Conservation (phyloP, 2,113 vertebrate species). For the Semicossyphus pulcher region DNA sequence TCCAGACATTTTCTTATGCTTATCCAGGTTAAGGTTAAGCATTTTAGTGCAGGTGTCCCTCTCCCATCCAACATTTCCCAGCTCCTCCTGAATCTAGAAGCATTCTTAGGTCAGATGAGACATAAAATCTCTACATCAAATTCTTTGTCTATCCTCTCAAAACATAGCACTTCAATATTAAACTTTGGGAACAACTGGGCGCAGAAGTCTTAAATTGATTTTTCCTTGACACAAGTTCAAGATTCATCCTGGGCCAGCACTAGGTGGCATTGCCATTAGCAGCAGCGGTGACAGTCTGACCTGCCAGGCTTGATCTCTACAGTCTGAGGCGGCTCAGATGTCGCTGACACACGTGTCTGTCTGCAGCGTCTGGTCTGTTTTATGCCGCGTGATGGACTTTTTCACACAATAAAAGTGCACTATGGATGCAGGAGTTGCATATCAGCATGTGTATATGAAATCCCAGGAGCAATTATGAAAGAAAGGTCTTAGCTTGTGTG, state of each 20-base stretch:
- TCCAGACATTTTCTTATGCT: no score
- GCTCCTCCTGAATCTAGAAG: no score
- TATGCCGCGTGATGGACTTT: not conserved
- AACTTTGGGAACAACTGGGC: not conserved
- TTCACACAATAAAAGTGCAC: not conserved
- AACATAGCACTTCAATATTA: no score
- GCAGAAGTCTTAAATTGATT: no score
- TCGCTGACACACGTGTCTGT: not conserved
- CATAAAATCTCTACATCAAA: no score
- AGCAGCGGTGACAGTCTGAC: not conserved
- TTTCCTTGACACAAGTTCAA: not conserved
- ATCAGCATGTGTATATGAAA: not conserved
- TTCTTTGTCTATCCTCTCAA: no score
- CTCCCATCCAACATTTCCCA: no score
- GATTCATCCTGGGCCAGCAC: not conserved
- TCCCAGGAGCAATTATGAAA: no score
- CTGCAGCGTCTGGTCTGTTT: not conserved
- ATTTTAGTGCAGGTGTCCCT: no score
- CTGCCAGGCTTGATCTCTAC: not conserved
- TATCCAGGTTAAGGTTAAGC: no score
- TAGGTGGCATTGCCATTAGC: slow-evolving; percentile 3
- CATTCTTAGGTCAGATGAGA: no score
- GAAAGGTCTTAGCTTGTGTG: not conserved
- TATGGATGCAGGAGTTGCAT: not conserved
- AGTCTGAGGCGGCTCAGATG: slow-evolving; percentile 8